A percentile compares a stretch with the other conserved stretches of the same genome.
Conservation (phyloP, 2,797 vertebrate species). For the Arrhamphus sclerolepis region DNA sequence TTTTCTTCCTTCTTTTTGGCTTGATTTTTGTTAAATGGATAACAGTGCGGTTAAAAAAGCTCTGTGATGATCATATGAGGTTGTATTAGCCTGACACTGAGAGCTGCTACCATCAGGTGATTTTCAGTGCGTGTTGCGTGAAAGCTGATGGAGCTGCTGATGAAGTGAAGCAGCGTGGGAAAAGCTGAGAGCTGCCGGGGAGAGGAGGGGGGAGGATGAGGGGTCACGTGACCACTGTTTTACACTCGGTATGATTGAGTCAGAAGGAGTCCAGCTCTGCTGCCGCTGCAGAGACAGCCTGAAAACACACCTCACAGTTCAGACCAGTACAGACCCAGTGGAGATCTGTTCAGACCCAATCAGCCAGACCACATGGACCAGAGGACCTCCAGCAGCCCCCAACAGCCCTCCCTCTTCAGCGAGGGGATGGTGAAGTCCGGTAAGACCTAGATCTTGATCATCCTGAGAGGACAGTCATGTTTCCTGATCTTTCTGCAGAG, state of each 20-base stretch:
- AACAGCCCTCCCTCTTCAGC: conserved; percentile 46
- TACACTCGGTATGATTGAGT: conserved; percentile 25
- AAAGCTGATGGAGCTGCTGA: conserved; percentile 1
- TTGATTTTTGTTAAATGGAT: no score
- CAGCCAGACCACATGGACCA: conserved; percentile 19
- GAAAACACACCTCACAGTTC: neutral
- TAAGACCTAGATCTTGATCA: conserved; percentile 71
- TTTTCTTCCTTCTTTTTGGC: no score
- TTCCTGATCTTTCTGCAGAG: neutral
- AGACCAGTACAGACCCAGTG: neutral
- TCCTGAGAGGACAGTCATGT: neutral
- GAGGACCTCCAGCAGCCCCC: conserved; percentile 59
- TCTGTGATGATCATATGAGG: no score
- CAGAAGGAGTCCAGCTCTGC: conserved; percentile 19
- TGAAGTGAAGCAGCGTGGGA: conserved; percentile 38
- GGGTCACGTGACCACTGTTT: conserved; percentile 44
- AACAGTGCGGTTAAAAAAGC: no score
- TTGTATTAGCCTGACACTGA: no score
- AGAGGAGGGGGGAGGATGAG: conserved; percentile 13
- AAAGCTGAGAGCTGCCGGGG: conserved; percentile 22
- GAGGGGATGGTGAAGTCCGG: conserved; percentile 87
- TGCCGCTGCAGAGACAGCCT: conserved; percentile 16
- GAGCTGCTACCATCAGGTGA: neutral
- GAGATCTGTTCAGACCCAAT: neutral
- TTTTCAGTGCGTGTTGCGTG: no score